Base-by-base conservation (phyloP, 2,797 vertebrate species). In the Sylvia borin region DNA sequence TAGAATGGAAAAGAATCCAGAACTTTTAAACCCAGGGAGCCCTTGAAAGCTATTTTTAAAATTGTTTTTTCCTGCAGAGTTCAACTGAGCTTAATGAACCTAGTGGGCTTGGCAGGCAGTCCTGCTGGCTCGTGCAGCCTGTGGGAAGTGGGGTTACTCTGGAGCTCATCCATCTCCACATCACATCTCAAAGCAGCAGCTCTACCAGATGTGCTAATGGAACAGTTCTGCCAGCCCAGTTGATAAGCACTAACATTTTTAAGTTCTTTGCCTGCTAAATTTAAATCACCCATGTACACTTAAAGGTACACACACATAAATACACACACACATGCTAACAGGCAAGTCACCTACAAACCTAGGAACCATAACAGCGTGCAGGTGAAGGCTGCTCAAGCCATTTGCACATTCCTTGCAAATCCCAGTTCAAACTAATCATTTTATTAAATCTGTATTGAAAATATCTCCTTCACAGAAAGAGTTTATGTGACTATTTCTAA, bases 61-160 rank as follows among this genome's bases (percentile, higher is more conserved):
- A 83, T 85, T 83, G 65, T 0, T 95, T 95, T 90, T 82, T 91
- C 74, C 96, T 96, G 57, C 92, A 94, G 92, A 72, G 73, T 94
- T 97, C 93, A 96, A 79, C 74, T 92, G 88, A 96, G 88, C 66
- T 97, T 97, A 97, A 97, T 97, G 97, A 97, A 94, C 90, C 92
- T 95, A 84, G 61, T 93, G 94, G 92, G 79, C 57, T 97, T 95
- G 94, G 89, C 92, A 97, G 94, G 88, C 70, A 91, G 70, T 95
- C 91, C 91, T 95, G 90, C 92, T 97, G 95, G 90, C 90, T 95
- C 13, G 47, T 80, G 73, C 70, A 90, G 95, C 38, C 85, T 92
- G 75, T 94, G 86, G 78, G 78, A 95, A 92, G 74, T 64, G 34
- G 31, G 85, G 76, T 77, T 96, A 57, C 78, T 90, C 90, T 92